phyloP scores from a whole-genome alignment of 1,140 invertebrate genomes.

The Drosophila lacertosa region DNA sequence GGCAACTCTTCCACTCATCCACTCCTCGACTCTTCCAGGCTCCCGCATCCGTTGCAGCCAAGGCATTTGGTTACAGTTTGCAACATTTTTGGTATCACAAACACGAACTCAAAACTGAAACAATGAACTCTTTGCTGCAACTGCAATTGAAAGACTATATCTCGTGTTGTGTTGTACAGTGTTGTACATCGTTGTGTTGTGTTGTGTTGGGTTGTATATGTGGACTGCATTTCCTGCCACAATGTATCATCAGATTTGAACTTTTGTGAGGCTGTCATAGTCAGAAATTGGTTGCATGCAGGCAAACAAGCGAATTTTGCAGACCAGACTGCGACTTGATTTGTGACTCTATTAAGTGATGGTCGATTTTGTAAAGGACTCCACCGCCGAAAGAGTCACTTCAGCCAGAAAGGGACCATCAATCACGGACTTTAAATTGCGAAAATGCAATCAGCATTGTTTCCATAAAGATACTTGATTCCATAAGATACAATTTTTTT shows the following conservation, averaged over 20 bases:
- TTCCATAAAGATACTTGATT: not conserved
- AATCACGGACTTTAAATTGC: slow-evolving; percentile 52
- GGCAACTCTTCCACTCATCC: slow-evolving; percentile 45
- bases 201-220: slow-evolving; percentile 31
- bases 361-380: slow-evolving; percentile 7
- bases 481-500: not conserved
- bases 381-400: not conserved
- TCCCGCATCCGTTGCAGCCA: slow-evolving; percentile 21
- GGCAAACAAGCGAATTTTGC: slow-evolving; percentile 50
- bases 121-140: slow-evolving; percentile 73
- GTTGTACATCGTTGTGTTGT: slow-evolving; percentile 17
- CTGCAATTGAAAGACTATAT: slow-evolving; percentile 61
- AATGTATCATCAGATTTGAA: slow-evolving; percentile 79
- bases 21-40: too few relatives aligned
- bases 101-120: slow-evolving; percentile 65
- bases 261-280: slow-evolving; percentile 79
- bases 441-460: not conserved
- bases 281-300: slow-evolving; percentile 75
- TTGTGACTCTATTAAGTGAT: slow-evolving; percentile 71
- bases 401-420: not conserved
- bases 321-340: slow-evolving; percentile 66
- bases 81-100: slow-evolving; percentile 70
- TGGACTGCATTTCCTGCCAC: slow-evolving; percentile 73
- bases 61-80: slow-evolving; percentile 73
- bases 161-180: slow-evolving; percentile 13